Conservation (phyloP, 1,140 invertebrate species). For the Drosophila kepulauana region DNA sequence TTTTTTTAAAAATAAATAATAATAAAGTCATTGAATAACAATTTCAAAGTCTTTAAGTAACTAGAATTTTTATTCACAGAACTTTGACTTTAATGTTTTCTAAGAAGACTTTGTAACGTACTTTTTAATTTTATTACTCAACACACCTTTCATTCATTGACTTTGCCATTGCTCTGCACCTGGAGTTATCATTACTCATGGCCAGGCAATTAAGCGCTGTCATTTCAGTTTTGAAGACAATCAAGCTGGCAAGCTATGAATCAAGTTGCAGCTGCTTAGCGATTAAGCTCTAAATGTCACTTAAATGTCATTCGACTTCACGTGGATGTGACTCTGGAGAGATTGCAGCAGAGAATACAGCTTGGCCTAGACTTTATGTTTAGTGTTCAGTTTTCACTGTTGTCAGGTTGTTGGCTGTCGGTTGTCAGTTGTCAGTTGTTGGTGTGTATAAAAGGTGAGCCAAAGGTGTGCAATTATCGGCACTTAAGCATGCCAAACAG, state of each 20-base stretch:
- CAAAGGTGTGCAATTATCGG: slow-evolving; percentile 70
- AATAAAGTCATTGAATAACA: no score
- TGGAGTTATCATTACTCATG: background rate
- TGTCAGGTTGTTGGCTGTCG: background rate
- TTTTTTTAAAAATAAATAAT: no score
- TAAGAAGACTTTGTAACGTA: no score
- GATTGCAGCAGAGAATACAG: background rate
- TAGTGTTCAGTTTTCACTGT: slow-evolving; percentile 5
- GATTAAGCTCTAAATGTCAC: slow-evolving; percentile 69
- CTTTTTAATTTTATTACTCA: background rate
- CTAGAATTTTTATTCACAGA: no score
- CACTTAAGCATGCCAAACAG: slow-evolving; percentile 65
- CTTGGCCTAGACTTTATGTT: background rate
- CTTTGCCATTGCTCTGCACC: background rate
- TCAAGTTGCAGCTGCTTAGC: slow-evolving; percentile 34
- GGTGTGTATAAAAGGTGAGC: slow-evolving; percentile 8
- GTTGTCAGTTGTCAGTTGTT: background rate
- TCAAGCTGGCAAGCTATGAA: background rate
- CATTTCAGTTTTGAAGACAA: background rate
- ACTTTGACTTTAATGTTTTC: no score
- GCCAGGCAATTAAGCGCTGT: slow-evolving; percentile 17
- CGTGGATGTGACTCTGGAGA: slow-evolving; percentile 39
- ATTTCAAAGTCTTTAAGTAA: no score
- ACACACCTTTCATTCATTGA: background rate
- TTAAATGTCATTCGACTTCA: slow-evolving; percentile 69